Evolutionary conservation across 2,113 vertebrate genomes (phyloP).

Genomic region (Nipponia nippon): DNA sequence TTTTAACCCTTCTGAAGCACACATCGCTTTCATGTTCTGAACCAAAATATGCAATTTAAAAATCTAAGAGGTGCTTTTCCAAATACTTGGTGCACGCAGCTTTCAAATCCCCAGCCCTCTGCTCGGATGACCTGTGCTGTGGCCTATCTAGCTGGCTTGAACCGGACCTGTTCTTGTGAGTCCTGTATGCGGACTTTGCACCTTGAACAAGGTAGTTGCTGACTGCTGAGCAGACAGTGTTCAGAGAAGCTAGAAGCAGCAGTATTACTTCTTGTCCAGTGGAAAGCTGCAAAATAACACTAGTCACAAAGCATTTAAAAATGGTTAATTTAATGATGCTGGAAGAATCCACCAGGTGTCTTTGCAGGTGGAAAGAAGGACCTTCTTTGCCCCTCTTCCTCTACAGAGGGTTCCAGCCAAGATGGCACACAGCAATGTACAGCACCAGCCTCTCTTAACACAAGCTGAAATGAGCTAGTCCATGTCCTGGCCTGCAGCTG

Average conservation of each 20-base stretch:
- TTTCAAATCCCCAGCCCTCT: constrained; percentile 25
- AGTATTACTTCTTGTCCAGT: background rate
- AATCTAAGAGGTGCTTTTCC: constrained; percentile 65
- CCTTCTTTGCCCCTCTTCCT: background rate
- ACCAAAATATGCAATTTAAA: constrained; percentile 67
- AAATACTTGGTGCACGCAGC: constrained; percentile 56
- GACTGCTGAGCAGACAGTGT: background rate
- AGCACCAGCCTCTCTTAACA: background rate
- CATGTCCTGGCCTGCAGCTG: background rate
- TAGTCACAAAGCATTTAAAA: constrained; percentile 55
- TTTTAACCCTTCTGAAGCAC: constrained; percentile 50
- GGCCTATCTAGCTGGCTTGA: background rate
- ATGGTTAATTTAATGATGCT: background rate
- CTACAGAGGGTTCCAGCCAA: background rate
- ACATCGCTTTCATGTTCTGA: constrained; percentile 49
- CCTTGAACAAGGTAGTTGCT: background rate
- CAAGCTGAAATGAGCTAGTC: background rate
- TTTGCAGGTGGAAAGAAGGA: background rate
- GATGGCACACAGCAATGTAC: background rate
- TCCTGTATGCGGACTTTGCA: background rate
- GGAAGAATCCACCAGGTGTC: background rate
- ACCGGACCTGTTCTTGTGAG: background rate
- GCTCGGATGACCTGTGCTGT: background rate
- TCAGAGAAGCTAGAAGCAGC: constrained; percentile 1
- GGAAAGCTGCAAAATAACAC: constrained; percentile 49